A percentile compares a stretch with the other conserved stretches of the same genome.
These are phyloP conservation scores for Pangasius krempfi DNA, from an alignment of 2,797 vertebrate species.

Conservation along the genomic window DNA sequence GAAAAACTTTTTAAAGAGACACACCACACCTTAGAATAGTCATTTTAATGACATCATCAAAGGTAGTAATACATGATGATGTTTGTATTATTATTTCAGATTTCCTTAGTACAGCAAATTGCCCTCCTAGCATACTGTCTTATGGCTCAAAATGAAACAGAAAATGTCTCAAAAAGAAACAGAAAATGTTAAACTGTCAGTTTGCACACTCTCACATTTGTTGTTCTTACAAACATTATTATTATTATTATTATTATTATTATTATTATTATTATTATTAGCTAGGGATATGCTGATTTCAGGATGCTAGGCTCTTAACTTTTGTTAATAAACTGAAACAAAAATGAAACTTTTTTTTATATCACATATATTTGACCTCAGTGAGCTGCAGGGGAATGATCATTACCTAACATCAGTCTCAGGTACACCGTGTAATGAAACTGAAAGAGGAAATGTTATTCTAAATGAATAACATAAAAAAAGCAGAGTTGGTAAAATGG, in stretches of 20 bases:
- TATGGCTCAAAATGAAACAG: neutral
- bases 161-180: neutral
- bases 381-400: neutral
- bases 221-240: neutral
- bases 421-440: neutral
- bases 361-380: neutral
- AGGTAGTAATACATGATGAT: no score
- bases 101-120: no score
- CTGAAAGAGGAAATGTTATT: neutral
- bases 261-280: neutral
- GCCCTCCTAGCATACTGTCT: no score
- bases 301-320: neutral
- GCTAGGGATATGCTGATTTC: neutral
- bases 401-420: neutral
- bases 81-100: no score
- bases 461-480: neutral
- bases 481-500: neutral
- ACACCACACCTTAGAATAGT: no score
- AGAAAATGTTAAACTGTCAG: neutral
- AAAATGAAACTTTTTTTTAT: neutral
- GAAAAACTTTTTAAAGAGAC: no score
- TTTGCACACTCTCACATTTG: neutral
- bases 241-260: neutral
- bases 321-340: neutral
- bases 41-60: no score